Base-by-base conservation (phyloP, 2,113 vertebrate species). In the Poeciliopsis prolifica region DNA sequence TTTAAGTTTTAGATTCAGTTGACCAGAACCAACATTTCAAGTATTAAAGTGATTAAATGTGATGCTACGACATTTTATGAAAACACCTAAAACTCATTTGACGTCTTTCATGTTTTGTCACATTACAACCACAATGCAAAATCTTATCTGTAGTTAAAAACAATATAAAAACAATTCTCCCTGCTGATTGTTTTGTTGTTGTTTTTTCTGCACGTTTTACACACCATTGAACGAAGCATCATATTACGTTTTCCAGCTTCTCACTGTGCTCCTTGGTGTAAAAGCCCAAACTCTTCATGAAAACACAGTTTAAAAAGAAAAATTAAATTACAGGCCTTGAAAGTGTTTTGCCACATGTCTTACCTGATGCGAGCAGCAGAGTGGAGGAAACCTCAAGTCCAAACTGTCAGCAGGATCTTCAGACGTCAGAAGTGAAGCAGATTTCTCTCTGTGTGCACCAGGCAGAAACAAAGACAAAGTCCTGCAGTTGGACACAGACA, bases 321-420 rank as follows among this genome's bases (percentile, higher is more conserved):
- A 31, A 30, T 30, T 2, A 44, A 1, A 3, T 30, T 14, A 31
- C 13, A 7, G 61, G 7, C 29, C 30, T 19, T 9, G 7, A 30
- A 63, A 28, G n/a, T 28, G 28, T 28, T 28, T 28, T 28, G 28
- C 28, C 28, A 28, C 28, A 28, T 28, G 3, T 30, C 78, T 84
- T 80, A 88, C 87, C 87, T 82, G 68, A 35, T 26, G 68, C 10
- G 58, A 35, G 17, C 33, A 61, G 67, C 54, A 76, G 68, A 70
- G 74, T 9, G 10, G 61, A 66, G 40, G 29, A 22, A 9, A 54
- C 19, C 51, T 42, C 40, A 42, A 2, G 24, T 11, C 30, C 7
- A 1, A 37, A 11, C 17, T 65, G 17, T 42, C 22, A 0, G 28
- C 1, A 33, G 42, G 40, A 6, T 58, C 19, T 13, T 67, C 42